Percentiles rank a stretch among this genome's conserved stretches.
phyloP scores from a whole-genome alignment of 1,140 invertebrate species.

The Orius insidiosus region DNA sequence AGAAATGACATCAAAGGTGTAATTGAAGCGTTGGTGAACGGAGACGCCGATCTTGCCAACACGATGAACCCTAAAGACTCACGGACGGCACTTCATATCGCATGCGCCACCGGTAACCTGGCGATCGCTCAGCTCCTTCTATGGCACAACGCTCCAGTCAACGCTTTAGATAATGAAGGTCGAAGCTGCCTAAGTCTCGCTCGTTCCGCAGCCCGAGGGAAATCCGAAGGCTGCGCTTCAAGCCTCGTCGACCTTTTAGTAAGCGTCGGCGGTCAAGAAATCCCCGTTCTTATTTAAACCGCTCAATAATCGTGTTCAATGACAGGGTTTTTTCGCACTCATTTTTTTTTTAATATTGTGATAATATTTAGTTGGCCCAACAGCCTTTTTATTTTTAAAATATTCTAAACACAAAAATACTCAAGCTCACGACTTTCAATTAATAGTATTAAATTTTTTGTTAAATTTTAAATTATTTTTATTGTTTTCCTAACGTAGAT shows the following conservation, averaged over 20 bases:
- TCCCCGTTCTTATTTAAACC: not conserved
- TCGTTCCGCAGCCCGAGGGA: slow-evolving; percentile 33
- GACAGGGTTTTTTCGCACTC: too few species aligned
- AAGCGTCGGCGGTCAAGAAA: slow-evolving; percentile 25
- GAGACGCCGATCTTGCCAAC: slow-evolving; percentile 41
- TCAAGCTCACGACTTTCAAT: too few species aligned
- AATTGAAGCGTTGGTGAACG: slow-evolving; percentile 38
- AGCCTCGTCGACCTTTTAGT: slow-evolving; percentile 39
- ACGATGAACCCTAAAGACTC: slow-evolving; percentile 53
- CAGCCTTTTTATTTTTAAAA: too few species aligned
- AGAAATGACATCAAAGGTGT: slow-evolving; percentile 44
- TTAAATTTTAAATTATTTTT: too few species aligned
- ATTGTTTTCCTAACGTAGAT: too few species aligned
- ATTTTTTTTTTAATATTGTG: too few species aligned
- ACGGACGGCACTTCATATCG: slow-evolving; percentile 71
- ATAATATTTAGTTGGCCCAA: too few species aligned
- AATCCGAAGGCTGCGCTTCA: slow-evolving; percentile 26
- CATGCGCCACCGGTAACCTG: slow-evolving; percentile 73
- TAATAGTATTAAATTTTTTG: too few species aligned
- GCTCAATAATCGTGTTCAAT: too few species aligned
- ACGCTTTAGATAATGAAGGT: slow-evolving; percentile 63
- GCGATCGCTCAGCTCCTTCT: slow-evolving; percentile 80
- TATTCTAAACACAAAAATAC: too few species aligned
- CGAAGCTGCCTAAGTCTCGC: slow-evolving; percentile 67
- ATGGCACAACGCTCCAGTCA: slow-evolving; percentile 76